These are phyloP conservation scores for Pangasius djambal DNA, from an alignment of 2,797 vertebrate species.

Conservation along the genomic window DNA sequence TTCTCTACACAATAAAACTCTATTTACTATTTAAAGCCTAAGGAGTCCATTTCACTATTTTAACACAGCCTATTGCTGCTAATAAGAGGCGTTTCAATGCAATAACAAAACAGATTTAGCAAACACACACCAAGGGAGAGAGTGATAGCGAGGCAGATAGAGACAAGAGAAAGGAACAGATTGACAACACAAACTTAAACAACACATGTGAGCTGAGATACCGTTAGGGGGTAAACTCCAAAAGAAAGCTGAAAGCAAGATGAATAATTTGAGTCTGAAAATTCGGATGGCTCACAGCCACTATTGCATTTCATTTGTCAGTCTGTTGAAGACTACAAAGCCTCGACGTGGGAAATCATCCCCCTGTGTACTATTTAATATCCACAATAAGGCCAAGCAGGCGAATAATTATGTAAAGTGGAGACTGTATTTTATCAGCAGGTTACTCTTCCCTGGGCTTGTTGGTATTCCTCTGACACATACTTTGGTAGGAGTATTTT, in stretches of 20 bases:
- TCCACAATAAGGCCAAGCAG: slow-evolving; percentile 45
- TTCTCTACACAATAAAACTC: slow-evolving; percentile 21
- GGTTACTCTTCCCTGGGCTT: slow-evolving; percentile 31
- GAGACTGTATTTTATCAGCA: slow-evolving; percentile 47
- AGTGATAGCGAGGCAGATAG: not conserved
- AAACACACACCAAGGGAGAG: slow-evolving; percentile 6
- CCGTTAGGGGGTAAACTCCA: slow-evolving; percentile 73
- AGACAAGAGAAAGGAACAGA: not conserved
- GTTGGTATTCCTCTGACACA: slow-evolving; percentile 44
- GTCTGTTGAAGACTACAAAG: slow-evolving; percentile 46
- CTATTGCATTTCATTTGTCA: slow-evolving; percentile 55
- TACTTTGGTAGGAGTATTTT: slow-evolving; percentile 6
- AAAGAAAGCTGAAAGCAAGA: slow-evolving; percentile 75
- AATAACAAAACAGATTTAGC: slow-evolving; percentile 6
- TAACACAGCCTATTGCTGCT: not conserved
- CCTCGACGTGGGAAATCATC: slow-evolving; percentile 37
- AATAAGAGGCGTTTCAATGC: not conserved
- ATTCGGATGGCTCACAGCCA: slow-evolving; percentile 53
- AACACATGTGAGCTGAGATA: slow-evolving; percentile 70
- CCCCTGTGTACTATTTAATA: slow-evolving; percentile 52
- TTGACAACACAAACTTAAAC: slow-evolving; percentile 36
- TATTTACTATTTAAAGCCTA: slow-evolving; percentile 41
- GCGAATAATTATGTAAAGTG: slow-evolving; percentile 44
- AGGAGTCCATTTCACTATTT: slow-evolving; percentile 15
- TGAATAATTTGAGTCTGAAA: slow-evolving; percentile 55